Evolutionary conservation across 2,113 vertebrate species (phyloP), one percentile per base, ranked within the genome.

Genomic region (Sorex araneus): DNA sequence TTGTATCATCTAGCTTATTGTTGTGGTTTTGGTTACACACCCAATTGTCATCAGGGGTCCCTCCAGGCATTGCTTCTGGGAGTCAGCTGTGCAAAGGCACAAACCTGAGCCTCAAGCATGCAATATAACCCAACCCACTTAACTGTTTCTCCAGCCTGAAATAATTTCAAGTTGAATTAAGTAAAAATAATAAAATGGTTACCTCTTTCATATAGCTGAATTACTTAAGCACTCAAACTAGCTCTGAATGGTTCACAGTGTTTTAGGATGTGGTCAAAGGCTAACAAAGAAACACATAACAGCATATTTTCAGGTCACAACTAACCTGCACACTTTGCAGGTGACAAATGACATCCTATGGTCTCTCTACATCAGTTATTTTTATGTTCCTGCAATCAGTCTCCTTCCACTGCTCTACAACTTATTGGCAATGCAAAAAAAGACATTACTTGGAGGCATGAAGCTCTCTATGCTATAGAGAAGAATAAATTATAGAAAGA

Each of bases 181-280:
- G 27, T 67, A 78, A 94, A 91, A 93, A 25, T 6, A 67, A 18
- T 86, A 91, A 69, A 82, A 23, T 40, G 10, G 25, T 64, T 66
- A 84, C 28, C 50, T 87, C 25, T 43, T 25, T 36, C 15, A 12
- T 19, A 25, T 63, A 19, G 78, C 27, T 36, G 50, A 64, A 82
- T 90, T 34, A 75, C 70, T 84, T 27, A 76, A 75, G 50, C 50
- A 84, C 50, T 40, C 79, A 76, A 77, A 63, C 5, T 16, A 79
- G 7, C 36, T 95, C 47, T 90, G 78, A 89, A 88, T 88, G 80
- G 77, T 23, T 74, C 57, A 74, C 66, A 40, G 54, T n/a, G 66
- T 81, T 92, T 95, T 95, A 95, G 95, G 95, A 96, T 96, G 96
- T 96, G 94, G 94, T 96, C 83, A 90, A 63, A 93, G 64, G 36